phyloP scores from a whole-genome alignment of 2,888 invertebrate species.

The Ashinkailepas kermadecensis region DNA sequence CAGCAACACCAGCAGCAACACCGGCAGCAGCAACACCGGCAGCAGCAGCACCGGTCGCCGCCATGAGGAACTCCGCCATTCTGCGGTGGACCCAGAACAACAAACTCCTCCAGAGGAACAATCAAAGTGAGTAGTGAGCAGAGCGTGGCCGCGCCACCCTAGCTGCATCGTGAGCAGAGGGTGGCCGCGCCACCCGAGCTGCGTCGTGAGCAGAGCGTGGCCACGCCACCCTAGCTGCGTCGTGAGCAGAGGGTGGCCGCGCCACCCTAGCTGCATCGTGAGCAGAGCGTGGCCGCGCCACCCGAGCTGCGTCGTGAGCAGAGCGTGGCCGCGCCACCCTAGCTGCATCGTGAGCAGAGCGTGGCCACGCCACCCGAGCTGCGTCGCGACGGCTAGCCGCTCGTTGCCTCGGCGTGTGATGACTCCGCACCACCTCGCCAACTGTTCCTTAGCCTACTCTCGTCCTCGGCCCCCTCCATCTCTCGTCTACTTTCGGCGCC shows the following conservation, averaged over 20 bases:
- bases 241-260: not conserved
- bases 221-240: not conserved
- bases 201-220: not conserved
- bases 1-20: too few relatives aligned
- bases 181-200: not conserved
- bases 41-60: not conserved
- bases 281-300: not conserved
- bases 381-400: not conserved
- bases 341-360: not conserved
- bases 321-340: not conserved
- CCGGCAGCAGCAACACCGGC: too few relatives aligned
- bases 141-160: not conserved
- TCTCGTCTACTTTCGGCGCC: too few relatives aligned
- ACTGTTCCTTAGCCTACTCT: too few relatives aligned
- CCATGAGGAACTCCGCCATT: constrained; percentile 28
- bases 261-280: not conserved
- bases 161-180: not conserved
- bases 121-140: constrained; percentile 8
- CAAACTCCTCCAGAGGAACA: constrained; percentile 24
- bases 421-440: too few relatives aligned
- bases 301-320: not conserved
- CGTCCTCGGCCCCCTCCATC: too few relatives aligned
- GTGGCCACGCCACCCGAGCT: not conserved
- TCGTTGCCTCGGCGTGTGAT: too few relatives aligned
- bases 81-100: constrained; percentile 27